Percentiles rank a stretch among this genome's conserved stretches.
phyloP scores from a whole-genome alignment of 1,140 invertebrate genomes.

The Lordiphosa clarofinis region DNA sequence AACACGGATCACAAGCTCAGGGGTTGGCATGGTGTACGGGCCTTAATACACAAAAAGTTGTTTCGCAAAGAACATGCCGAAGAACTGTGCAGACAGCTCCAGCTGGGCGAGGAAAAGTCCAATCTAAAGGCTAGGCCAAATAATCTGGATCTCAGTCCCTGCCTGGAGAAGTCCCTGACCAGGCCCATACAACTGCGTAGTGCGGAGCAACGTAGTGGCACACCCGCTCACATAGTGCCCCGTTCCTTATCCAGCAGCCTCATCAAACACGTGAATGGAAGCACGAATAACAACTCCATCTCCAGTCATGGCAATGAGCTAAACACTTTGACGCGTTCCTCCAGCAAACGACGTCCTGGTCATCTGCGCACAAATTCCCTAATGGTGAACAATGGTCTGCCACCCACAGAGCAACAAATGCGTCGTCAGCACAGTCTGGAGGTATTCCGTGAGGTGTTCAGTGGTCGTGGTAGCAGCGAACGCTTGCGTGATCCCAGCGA shows the following conservation, averaged over 20 bases:
- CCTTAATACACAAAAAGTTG: constrained; percentile 75
- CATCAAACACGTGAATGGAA: constrained; percentile 40
- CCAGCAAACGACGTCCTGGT: constrained; percentile 50
- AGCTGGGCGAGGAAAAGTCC: constrained; percentile 69
- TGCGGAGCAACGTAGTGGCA: constrained; percentile 58
- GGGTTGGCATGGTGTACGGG: constrained; percentile 76
- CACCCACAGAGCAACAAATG: constrained; percentile 61
- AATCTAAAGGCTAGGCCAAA: constrained; percentile 76
- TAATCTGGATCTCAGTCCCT: constrained; percentile 67
- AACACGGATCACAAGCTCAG: constrained; percentile 74
- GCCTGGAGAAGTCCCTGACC: constrained; percentile 20
- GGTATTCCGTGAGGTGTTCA: constrained; percentile 86
- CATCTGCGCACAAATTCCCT: constrained; percentile 66
- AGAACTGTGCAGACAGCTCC: constrained; percentile 53
- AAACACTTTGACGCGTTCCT: constrained; percentile 37
- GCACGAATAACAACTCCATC: constrained; percentile 33
- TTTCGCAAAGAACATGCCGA: constrained; percentile 69
- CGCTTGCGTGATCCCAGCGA: constrained; percentile 86
- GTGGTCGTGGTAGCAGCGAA: constrained; percentile 81
- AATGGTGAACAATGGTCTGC: constrained; percentile 33
- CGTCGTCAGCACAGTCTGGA: constrained; percentile 83
- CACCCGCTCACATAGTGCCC: constrained; percentile 67
- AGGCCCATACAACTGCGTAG: constrained; percentile 57
- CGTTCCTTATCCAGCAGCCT: constrained; percentile 70
- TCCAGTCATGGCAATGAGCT: constrained; percentile 54